Conservation (phyloP, 1,140 invertebrate species). For the Chelonus insularis region DNA sequence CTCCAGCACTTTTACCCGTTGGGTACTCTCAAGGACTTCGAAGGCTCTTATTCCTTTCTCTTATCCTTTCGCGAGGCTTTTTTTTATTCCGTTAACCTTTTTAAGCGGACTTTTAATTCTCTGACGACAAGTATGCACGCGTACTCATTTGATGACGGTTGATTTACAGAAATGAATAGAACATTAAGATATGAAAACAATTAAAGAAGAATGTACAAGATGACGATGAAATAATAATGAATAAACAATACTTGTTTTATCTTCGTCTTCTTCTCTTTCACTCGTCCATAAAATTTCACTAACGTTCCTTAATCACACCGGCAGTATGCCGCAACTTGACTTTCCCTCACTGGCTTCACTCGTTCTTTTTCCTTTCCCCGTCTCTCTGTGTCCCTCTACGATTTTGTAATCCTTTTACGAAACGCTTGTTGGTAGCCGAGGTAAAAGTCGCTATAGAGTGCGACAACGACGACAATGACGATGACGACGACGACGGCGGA, state of each 20-base stretch:
- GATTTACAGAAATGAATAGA: no score
- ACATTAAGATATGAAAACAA: no score
- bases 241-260: no score
- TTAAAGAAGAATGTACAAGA: no score
- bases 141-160: background rate
- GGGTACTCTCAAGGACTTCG: conserved; percentile 56
- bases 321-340: conserved; percentile 2
- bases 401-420: conserved; percentile 58
- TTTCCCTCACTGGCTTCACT: conserved; percentile 8
- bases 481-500: conserved; percentile 26
- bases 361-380: conserved; percentile 14
- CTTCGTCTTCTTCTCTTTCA: background rate
- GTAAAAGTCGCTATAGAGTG: conserved; percentile 24
- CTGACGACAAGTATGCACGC: conserved; percentile 1
- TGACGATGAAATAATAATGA: no score
- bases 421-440: conserved; percentile 41
- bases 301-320: background rate
- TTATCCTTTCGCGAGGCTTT: conserved; percentile 55
- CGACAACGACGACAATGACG: conserved; percentile 22
- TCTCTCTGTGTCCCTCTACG: conserved; percentile 33
- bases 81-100: conserved; percentile 50
- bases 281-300: background rate
- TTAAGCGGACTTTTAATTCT: conserved; percentile 51
- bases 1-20: conserved; percentile 57
- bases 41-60: conserved; percentile 57